Evolutionary conservation across 1,140 invertebrate genomes (phyloP).

Genomic region (Drosophila nigrodunni): DNA sequence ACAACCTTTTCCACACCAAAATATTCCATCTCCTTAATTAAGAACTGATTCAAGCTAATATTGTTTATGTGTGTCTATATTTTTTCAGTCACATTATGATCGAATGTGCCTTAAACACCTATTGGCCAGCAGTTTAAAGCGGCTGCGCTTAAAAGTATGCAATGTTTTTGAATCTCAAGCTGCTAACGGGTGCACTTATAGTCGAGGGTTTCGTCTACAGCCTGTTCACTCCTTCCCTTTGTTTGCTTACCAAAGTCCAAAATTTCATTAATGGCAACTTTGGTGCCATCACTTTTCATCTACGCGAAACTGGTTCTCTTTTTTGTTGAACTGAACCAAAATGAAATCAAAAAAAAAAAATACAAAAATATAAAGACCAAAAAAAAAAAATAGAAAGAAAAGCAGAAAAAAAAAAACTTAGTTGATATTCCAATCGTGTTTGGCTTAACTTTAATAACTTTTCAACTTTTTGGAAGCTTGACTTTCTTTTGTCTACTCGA

Average conservation of each 20-base stretch:
- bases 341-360: not conserved
- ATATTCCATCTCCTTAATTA: no score
- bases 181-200: no score
- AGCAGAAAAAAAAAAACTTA: conserved; percentile 33
- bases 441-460: conserved; percentile 81
- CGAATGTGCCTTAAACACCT: no score
- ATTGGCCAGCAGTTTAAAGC: no score
- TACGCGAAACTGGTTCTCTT: not conserved
- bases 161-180: no score
- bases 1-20: no score
- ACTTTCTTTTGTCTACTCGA: conserved; percentile 63
- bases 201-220: no score
- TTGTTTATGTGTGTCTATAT: no score
- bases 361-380: not conserved
- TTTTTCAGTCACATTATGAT: no score
- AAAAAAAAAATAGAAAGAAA: not conserved
- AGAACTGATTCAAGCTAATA: no score
- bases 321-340: not conserved
- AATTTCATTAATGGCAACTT: conserved; percentile 37
- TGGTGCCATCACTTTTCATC: not conserved
- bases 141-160: no score
- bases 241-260: conserved; percentile 17
- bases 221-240: not conserved
- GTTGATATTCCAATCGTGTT: conserved; percentile 75
- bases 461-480: conserved; percentile 63